Evolutionary conservation across 2,113 vertebrate species (phyloP), one percentile per base, ranked within the genome.

Genomic region (Xenopus tropicalis): DNA sequence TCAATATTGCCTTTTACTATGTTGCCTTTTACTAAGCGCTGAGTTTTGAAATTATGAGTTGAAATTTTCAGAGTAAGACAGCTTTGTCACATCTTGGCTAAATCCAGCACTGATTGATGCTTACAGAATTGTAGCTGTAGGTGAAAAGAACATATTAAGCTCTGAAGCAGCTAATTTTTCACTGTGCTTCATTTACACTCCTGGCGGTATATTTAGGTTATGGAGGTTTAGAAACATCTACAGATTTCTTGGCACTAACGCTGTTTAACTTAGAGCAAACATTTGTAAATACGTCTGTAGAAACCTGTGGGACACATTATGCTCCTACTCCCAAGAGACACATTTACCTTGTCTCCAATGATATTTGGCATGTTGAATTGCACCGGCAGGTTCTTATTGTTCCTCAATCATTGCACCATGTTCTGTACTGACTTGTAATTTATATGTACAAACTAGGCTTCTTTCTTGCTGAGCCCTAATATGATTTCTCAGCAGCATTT

Each of bases 251-350:
- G 52, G 19, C 52, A n/a, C 52, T n/a, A n/a, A 54, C 19, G n/a
- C 1, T 54, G 52, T 54, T 54, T 54, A 19, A 54, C 52, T 54
- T 54, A 1, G 19, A 54, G 17, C 2, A n/a, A n/a, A 54, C 19
- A 54, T 54, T 54, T 54, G 52, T 54, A 54, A 54, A 54, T 17
- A 48, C n/a, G 52, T n/a, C 52, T 54, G 52, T n/a, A 54, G 52
- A n/a, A 54, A 9, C 52, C 52, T n/a, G n/a, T 54, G 52, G 52
- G 52, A 54, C n/a, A n/a, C 17, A n/a, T 54, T 54, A 54, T 17
- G 3, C 19, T 54, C 16, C 52, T 17, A 8, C 13, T 48, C 46
- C 12, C 46, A 48, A 13, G 10, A 14, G 46, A 48, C 16, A 17
- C 7, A 48, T 48, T 48, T 48, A 48, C 46, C 10, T 48, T 48